phyloP scores from a whole-genome alignment of 2,797 vertebrate species.

The Hybognathus amarus region DNA sequence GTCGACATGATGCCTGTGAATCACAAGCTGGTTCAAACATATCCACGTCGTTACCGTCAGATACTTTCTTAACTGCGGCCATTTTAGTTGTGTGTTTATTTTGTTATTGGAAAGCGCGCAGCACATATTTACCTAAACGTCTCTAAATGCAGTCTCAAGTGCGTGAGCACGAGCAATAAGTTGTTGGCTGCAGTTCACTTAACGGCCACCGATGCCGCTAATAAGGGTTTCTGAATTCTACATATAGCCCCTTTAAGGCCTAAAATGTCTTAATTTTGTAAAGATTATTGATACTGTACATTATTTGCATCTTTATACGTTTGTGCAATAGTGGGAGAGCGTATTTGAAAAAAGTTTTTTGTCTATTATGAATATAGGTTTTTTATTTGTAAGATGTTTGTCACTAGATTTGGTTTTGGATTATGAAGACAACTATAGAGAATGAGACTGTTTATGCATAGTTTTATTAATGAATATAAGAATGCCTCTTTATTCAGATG shows the following conservation, averaged over 20 bases:
- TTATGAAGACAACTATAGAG: slow-evolving; percentile 7
- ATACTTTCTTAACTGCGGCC: neutral
- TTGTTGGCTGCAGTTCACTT: neutral
- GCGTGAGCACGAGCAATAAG: neutral
- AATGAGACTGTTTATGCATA: slow-evolving; percentile 17
- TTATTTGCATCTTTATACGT: slow-evolving; percentile 54
- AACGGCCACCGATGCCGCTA: neutral
- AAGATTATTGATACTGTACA: slow-evolving; percentile 64
- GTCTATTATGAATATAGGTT: slow-evolving; percentile 57
- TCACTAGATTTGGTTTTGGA: slow-evolving; percentile 33
- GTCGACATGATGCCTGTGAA: too few species aligned
- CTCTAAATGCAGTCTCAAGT: neutral
- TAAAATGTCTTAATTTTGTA: slow-evolving; percentile 76
- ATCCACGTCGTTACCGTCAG: neutral
- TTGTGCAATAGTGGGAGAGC: slow-evolving; percentile 61
- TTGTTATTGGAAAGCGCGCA: neutral
- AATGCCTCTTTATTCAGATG: slow-evolving; percentile 24
- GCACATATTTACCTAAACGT: neutral
- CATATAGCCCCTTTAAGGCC: slow-evolving; percentile 56
- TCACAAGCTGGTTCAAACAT: neutral
- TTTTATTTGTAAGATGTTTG: slow-evolving; percentile 50
- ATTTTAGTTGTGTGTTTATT: neutral
- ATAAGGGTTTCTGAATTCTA: neutral
- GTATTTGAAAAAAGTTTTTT: slow-evolving; percentile 32
- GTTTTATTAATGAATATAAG: slow-evolving; percentile 17